Evolutionary conservation across 1,140 invertebrate species (phyloP).

Genomic region (Formica exsecta): DNA sequence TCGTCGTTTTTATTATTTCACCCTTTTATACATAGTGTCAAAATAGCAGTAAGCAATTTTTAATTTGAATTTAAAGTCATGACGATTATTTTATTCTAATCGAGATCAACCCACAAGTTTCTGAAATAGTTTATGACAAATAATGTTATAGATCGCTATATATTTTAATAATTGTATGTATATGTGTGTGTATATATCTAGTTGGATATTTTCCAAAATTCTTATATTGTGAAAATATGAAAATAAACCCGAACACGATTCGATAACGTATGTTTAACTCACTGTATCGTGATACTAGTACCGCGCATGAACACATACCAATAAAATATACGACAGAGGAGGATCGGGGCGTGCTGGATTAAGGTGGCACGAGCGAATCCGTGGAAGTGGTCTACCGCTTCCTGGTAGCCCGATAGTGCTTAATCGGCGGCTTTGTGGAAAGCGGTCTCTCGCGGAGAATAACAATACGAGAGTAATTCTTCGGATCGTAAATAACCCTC

Average conservation of each 20-base stretch:
- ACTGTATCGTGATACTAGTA: neutral
- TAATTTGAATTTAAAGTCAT: neutral
- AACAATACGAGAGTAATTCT: constrained; percentile 68
- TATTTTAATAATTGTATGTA: neutral
- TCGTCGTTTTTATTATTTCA: neutral
- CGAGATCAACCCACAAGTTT: neutral
- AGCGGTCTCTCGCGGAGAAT: constrained; percentile 64
- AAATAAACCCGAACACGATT: neutral
- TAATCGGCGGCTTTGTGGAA: constrained; percentile 70
- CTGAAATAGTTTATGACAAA: neutral
- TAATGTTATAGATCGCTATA: neutral
- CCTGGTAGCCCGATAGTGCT: constrained; percentile 46
- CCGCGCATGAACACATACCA: neutral
- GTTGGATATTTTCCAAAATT: neutral
- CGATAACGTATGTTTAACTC: neutral
- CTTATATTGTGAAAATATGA: neutral
- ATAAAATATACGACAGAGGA: constrained; percentile 56
- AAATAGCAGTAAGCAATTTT: neutral
- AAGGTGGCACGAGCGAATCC: constrained; percentile 66
- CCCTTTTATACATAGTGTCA: neutral
- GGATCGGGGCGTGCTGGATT: constrained; percentile 71
- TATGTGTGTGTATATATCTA: neutral
- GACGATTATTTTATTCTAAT: too few species aligned
- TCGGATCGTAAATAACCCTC: constrained; percentile 74
- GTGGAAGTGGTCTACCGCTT: constrained; percentile 61